Evolutionary conservation across 2,888 invertebrate species (phyloP).

Genomic region (Drosophila meridionalis): DNA sequence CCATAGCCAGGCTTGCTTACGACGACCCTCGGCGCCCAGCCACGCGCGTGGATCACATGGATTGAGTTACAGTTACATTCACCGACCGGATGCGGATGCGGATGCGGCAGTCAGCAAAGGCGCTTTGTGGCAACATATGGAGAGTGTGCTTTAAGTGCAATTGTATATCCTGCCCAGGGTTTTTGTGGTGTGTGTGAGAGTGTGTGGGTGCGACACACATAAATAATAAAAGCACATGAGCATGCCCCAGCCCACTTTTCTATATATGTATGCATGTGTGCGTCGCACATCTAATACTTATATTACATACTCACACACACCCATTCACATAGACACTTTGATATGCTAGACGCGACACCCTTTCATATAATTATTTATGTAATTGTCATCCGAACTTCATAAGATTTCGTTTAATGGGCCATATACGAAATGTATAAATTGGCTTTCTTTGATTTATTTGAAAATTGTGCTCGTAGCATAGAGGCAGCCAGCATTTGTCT

Average conservation of each 20-base stretch:
- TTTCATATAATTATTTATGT: conserved; percentile 79
- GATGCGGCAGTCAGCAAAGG: conserved; percentile 50
- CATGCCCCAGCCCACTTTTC: conserved; percentile 2
- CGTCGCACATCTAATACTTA: conserved; percentile 41
- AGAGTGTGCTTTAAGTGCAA: conserved; percentile 77
- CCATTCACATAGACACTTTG: conserved; percentile 13
- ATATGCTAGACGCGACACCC: conserved; percentile 59
- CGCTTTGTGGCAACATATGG: conserved; percentile 70
- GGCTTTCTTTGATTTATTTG: conserved; percentile 74
- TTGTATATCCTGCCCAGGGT: conserved; percentile 68
- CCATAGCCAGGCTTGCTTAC: conserved; percentile 40
- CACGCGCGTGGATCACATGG: conserved; percentile 41
- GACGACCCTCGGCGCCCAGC: conserved; percentile 5
- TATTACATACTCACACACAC: conserved; percentile 25
- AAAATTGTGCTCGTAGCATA: conserved; percentile 19
- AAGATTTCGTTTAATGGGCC: conserved; percentile 77
- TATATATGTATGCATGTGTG: not conserved
- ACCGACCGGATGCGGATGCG: conserved; percentile 51
- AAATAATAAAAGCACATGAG: conserved; percentile 65
- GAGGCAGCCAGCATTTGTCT: conserved; percentile 54
- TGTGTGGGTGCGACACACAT: conserved; percentile 59
- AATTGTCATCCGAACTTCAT: conserved; percentile 80
- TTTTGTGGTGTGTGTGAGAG: conserved; percentile 47
- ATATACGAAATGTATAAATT: conserved; percentile 78
- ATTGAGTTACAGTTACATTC: conserved; percentile 73